These are phyloP conservation scores for Antennarius striatus DNA, from an alignment of 2,113 vertebrate species.

Conservation along the genomic window DNA sequence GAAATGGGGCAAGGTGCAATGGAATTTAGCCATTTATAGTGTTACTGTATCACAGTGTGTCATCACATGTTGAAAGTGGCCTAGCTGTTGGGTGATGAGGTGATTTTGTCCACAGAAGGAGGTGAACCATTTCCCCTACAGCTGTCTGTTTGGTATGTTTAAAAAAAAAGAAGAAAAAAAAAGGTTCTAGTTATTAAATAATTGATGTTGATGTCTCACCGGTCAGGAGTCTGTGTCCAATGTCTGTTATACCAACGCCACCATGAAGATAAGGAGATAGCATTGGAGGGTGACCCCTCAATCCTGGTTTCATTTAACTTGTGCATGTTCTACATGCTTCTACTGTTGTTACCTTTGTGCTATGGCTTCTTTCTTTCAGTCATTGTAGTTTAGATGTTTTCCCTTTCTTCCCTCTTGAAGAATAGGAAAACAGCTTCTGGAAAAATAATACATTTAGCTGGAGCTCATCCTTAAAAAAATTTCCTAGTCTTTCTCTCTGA, in stretches of 20 bases:
- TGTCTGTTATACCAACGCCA: constrained; percentile 41
- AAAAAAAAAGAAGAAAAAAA: constrained; percentile 21
- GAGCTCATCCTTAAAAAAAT: constrained; percentile 52
- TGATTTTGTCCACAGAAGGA: constrained; percentile 12
- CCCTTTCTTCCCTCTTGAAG: not conserved
- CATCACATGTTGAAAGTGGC: constrained; percentile 35
- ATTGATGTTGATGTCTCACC: constrained; percentile 39
- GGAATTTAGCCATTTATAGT: constrained; percentile 41
- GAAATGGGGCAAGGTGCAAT: constrained; percentile 39
- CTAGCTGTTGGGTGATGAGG: constrained; percentile 24
- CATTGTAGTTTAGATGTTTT: constrained; percentile 7
- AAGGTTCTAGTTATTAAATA: constrained; percentile 31
- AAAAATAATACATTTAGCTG: constrained; percentile 57
- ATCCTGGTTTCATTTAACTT: constrained; percentile 33
- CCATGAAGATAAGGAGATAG: constrained; percentile 21
- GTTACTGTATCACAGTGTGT: constrained; percentile 16
- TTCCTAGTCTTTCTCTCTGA: constrained; percentile 34
- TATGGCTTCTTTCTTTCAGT: not conserved
- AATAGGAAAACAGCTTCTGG: not conserved
- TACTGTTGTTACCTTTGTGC: too few species aligned
- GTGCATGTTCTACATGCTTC: constrained; percentile 50
- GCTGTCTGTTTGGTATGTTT: constrained; percentile 12
- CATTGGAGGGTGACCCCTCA: constrained; percentile 37
- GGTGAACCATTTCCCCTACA: constrained; percentile 29
- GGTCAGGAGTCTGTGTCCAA: constrained; percentile 28